A percentile compares a stretch with the other conserved stretches of the same genome.
Conservation (phyloP, 2,888 invertebrate species). For the Ectemnius continuus region DNA sequence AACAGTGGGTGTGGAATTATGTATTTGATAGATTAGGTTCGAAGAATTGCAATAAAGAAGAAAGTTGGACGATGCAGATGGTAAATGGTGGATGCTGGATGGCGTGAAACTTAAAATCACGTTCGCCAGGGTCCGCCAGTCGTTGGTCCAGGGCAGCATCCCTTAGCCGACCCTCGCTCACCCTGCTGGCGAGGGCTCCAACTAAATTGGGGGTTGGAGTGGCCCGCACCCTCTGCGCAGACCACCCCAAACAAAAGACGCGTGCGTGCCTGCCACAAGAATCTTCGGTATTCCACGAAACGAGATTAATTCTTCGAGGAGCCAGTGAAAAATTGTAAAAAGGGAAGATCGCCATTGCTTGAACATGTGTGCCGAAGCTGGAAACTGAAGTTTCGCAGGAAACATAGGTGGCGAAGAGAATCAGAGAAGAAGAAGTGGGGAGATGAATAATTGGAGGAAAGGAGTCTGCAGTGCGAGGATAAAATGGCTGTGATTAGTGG, state of each 20-base stretch:
- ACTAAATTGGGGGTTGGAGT: conserved; percentile 58
- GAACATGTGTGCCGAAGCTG: too few relatives aligned
- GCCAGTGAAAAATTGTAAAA: too few relatives aligned
- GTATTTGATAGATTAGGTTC: too few relatives aligned
- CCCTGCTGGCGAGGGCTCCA: conserved; percentile 60
- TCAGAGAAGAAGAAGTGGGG: neutral
- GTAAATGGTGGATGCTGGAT: conserved; percentile 45
- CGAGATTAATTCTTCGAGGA: too few relatives aligned
- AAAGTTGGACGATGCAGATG: conserved; percentile 44
- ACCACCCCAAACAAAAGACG: conserved; percentile 55
- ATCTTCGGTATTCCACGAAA: too few relatives aligned
- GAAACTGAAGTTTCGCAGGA: too few relatives aligned
- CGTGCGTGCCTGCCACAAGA: conserved; percentile 51
- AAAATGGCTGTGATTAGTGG: conserved; percentile 71
- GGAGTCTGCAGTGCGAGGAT: conserved; percentile 27
- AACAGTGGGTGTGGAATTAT: too few relatives aligned
- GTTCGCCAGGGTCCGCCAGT: conserved; percentile 70
- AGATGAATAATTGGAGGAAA: neutral
- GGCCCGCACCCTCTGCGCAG: conserved; percentile 56
- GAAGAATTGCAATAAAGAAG: conserved; percentile 3
- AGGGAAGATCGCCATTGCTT: too few relatives aligned
- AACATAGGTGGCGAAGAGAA: neutral
- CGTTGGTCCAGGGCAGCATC: conserved; percentile 73
- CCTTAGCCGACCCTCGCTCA: conserved; percentile 49
- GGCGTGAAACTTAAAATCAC: conserved; percentile 28